These are phyloP conservation scores for Pocillopora grandis DNA, from an alignment of 92 coral and sea anemone species.

Conservation along the genomic window DNA sequence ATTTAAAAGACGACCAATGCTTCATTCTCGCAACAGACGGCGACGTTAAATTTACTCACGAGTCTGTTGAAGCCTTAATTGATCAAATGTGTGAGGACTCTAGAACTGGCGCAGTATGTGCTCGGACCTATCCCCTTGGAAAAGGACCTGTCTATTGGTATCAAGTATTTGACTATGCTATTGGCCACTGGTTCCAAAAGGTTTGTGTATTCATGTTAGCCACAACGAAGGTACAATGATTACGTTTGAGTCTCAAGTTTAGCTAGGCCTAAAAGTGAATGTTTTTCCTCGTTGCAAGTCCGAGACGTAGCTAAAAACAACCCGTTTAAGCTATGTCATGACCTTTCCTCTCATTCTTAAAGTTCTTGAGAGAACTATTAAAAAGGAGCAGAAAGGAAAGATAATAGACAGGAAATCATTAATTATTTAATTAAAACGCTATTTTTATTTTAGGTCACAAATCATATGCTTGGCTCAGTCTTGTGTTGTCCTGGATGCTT, in stretches of 20 bases:
- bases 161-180: constrained; percentile 76
- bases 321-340: too few relatives aligned
- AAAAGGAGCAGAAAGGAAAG: too few relatives aligned
- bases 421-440: neutral
- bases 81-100: constrained; percentile 56
- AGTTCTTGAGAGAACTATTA: too few relatives aligned
- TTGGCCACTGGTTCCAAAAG: constrained; percentile 78
- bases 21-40: constrained; percentile 69
- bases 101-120: constrained; percentile 56
- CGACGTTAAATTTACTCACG: constrained; percentile 67
- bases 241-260: too few relatives aligned
- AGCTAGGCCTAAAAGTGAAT: too few relatives aligned
- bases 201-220: constrained; percentile 1
- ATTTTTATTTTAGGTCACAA: constrained; percentile 63
- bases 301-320: too few relatives aligned
- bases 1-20: constrained; percentile 15
- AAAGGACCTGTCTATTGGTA: constrained; percentile 75
- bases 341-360: too few relatives aligned
- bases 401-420: too few relatives aligned
- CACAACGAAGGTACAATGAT: neutral
- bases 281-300: too few relatives aligned
- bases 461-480: constrained; percentile 86
- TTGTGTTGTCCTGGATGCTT: constrained; percentile 87
- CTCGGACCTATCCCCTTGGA: constrained; percentile 68
- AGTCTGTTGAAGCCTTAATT: constrained; percentile 63